Conservation (phyloP, 2,113 vertebrate genomes). For the Parus major region DNA sequence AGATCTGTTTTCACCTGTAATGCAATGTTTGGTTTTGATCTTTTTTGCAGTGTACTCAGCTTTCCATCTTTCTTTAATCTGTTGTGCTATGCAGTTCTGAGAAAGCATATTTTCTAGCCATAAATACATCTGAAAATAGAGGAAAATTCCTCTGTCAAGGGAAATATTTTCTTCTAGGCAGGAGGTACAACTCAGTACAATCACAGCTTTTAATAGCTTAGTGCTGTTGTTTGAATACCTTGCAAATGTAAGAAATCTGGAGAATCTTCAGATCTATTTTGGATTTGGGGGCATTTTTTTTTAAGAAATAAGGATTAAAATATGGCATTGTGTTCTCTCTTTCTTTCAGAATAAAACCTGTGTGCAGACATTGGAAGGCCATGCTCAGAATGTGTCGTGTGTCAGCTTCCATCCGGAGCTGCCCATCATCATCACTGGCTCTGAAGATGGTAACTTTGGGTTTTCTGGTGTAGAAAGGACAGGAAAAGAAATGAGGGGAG, state of each 20-base stretch:
- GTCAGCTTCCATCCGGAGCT: constrained; percentile 98
- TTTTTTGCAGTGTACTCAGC: not conserved
- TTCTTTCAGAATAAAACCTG: constrained; percentile 92
- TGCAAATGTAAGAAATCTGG: not conserved
- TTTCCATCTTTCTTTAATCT: not conserved
- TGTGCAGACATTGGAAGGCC: constrained; percentile 95
- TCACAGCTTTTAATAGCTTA: not conserved
- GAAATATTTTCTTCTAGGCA: not conserved
- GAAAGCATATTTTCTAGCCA: not conserved
- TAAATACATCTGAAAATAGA: not conserved
- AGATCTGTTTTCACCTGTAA: not conserved
- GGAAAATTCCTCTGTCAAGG: not conserved
- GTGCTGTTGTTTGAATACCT: not conserved
- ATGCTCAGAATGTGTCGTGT: constrained; percentile 96
- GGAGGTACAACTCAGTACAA: not conserved
- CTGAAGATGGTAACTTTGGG: constrained; percentile 88
- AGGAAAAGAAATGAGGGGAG: not conserved
- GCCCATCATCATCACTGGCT: constrained; percentile 97
- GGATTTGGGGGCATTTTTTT: not conserved
- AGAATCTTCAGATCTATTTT: not conserved
- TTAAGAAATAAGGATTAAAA: not conserved
- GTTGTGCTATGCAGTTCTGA: not conserved
- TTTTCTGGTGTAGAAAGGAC: not conserved
- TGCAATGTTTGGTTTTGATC: not conserved
- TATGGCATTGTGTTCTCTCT: not conserved